Evolutionary conservation across 1,140 invertebrate genomes (phyloP).

Genomic region (Drosophila carrolli): DNA sequence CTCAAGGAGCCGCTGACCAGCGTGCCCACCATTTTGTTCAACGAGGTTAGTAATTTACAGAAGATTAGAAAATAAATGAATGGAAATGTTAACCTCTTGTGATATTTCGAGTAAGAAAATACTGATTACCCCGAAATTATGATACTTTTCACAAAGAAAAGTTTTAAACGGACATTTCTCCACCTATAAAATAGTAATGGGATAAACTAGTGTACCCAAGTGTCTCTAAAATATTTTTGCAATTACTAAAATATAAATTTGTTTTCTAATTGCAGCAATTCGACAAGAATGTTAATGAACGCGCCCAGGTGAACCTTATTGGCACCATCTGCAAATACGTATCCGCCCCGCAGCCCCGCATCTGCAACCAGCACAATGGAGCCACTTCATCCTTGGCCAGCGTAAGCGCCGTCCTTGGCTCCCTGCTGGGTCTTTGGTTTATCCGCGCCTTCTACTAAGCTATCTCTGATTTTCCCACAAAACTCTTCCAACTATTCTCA

Average conservation of each 20-base stretch:
- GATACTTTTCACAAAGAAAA: too few relatives aligned
- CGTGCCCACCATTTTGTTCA: slow-evolving; percentile 86
- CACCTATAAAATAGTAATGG: too few relatives aligned
- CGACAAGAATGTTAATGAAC: slow-evolving; percentile 67
- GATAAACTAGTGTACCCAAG: too few relatives aligned
- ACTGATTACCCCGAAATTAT: too few relatives aligned
- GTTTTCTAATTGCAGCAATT: slow-evolving; percentile 58
- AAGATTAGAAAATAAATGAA: too few relatives aligned
- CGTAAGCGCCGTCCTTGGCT: slow-evolving; percentile 55
- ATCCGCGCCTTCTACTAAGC: slow-evolving; percentile 47
- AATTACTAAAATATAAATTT: too few relatives aligned
- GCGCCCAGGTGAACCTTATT: slow-evolving; percentile 69
- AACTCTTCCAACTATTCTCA: slow-evolving; percentile 26
- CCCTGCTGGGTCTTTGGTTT: slow-evolving; percentile 64
- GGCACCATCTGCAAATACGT: slow-evolving; percentile 68
- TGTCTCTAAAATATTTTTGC: too few relatives aligned
- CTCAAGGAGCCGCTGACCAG: slow-evolving; percentile 84
- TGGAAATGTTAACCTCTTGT: too few relatives aligned
- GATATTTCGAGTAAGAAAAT: too few relatives aligned
- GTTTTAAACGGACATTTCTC: too few relatives aligned
- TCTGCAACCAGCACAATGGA: slow-evolving; percentile 67
- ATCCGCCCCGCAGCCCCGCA: slow-evolving; percentile 64
- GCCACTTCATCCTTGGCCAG: slow-evolving; percentile 44
- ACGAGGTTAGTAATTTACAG: slow-evolving; percentile 67
- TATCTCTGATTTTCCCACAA: slow-evolving; percentile 1